These are phyloP conservation scores for Nyctalus aviator DNA, from an alignment of 2,797 vertebrate genomes.

Conservation along the genomic window DNA sequence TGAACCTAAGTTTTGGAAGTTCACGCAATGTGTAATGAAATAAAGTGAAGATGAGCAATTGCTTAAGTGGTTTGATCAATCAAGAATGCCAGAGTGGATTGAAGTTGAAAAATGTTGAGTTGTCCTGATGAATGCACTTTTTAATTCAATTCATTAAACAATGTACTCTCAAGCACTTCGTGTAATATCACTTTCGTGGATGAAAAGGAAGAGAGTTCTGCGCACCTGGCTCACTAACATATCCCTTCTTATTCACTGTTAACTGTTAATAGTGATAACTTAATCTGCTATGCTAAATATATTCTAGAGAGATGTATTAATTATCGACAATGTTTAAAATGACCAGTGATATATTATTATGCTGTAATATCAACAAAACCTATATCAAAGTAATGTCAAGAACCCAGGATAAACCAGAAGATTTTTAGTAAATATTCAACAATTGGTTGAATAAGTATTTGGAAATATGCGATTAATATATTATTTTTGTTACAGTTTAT, in stretches of 20 bases:
- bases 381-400: neutral
- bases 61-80: neutral
- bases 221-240: neutral
- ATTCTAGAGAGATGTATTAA: neutral
- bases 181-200: neutral
- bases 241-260: neutral
- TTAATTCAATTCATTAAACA: neutral
- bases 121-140: neutral
- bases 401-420: neutral
- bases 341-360: neutral
- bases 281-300: neutral
- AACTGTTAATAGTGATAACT: neutral
- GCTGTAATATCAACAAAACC: neutral
- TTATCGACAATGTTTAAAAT: neutral
- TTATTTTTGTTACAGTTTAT: neutral
- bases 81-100: neutral
- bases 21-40: neutral
- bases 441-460: neutral
- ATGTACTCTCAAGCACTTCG: neutral
- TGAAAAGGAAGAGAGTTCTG: neutral
- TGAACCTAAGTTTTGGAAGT: neutral
- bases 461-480: neutral
- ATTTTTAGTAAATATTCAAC: neutral
- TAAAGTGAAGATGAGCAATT: neutral
- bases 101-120: neutral